phyloP scores from a whole-genome alignment of 1,140 invertebrate species.

The Reticulitermes speratus region DNA sequence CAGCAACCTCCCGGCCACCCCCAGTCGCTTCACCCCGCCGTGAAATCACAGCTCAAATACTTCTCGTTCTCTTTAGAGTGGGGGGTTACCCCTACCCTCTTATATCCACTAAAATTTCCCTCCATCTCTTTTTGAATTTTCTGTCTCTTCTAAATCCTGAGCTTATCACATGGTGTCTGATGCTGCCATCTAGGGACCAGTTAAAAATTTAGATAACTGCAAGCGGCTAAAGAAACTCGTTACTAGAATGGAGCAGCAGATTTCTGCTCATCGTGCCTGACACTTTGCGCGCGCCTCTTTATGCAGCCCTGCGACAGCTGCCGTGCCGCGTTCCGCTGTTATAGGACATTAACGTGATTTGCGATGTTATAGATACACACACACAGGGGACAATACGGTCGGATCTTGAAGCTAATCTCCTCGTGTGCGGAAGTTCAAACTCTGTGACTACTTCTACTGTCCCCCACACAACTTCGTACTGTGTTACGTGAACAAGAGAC shows the following conservation, averaged over 20 bases:
- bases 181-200: slow-evolving; percentile 35
- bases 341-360: too few relatives aligned
- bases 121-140: slow-evolving; percentile 8
- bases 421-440: too few relatives aligned
- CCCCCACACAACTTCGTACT: too few relatives aligned
- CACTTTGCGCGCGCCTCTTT: not conserved
- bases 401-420: too few relatives aligned
- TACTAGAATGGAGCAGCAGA: not conserved
- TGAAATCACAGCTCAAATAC: slow-evolving; percentile 15
- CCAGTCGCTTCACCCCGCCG: not conserved
- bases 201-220: slow-evolving; percentile 32
- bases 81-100: not conserved
- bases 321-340: too few relatives aligned
- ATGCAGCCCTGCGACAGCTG: too few relatives aligned
- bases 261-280: not conserved
- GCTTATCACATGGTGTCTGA: slow-evolving; percentile 28
- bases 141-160: not conserved
- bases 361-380: too few relatives aligned
- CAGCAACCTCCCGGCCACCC: not conserved
- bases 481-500: too few relatives aligned
- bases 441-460: too few relatives aligned
- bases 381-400: too few relatives aligned
- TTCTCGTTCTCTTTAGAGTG: not conserved
- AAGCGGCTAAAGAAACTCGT: not conserved
- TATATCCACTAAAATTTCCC: not conserved